Evolutionary conservation across 2,113 vertebrate genomes (phyloP), one percentile per base, ranked within the genome.

Genomic region (Macrotis lagotis): DNA sequence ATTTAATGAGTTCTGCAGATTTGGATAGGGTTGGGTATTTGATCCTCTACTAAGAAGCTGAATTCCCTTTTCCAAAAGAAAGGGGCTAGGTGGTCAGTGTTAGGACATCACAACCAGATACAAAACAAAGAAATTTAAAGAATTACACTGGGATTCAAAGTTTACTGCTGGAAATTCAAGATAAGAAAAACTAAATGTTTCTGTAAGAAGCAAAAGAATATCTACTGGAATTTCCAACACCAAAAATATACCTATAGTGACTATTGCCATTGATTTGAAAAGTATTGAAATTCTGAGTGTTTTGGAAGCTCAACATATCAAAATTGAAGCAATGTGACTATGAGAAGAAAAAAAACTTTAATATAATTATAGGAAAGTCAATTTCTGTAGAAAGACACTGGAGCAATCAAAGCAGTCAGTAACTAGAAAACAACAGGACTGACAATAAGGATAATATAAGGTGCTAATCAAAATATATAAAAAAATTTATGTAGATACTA

Each of bases 321-420:
- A 89, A 51, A 48, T 0, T 51, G 53, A 92, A 89, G 53, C 25
- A 90, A 16, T 51, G 25, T 44, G 51, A 49, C 88, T 89, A 44
- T 52, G 44, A 90, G 89, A 94, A 74, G 66, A n/a, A 74, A n/a
- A 74, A 74, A 74, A n/a, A 55, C 47, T 90, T 93, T 16, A n/a
- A 51, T 11, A 90, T n/a, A 94, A 25, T 50, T 93, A 28, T 83
- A 51, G 48, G 92, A 93, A 94, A 95, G 48, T 11, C 31, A 93
- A 92, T 66, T 92, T 91, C 88, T 94, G 66, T 24, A 93, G 91
- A 91, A 94, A 92, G 52, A 90, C 91, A 93, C 47, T 26, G 37
- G 94, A 89, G 83, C 92, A 96, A 92, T 53, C 52, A 90, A 95
- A 90, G 51, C 55, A n/a, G 74, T 94, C 49, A 89, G 44, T 91